These are phyloP conservation scores for Cosmia pyralina DNA, from an alignment of 2,888 invertebrate species.

Conservation along the genomic window DNA sequence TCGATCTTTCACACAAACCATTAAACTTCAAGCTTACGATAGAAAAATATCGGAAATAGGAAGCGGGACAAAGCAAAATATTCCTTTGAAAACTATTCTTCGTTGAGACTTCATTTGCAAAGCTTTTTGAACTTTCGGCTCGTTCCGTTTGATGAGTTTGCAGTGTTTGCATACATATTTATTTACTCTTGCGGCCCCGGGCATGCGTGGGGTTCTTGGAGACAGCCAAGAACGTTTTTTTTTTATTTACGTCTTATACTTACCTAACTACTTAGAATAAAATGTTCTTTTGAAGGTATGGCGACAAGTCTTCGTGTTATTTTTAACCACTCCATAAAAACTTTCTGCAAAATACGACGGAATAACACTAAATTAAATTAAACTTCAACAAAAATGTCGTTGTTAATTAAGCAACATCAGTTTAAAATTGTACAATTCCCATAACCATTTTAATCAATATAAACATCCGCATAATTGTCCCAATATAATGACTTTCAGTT, in stretches of 20 bases:
- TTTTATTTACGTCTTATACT: constrained; percentile 23
- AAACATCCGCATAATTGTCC: constrained; percentile 56
- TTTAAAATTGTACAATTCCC: constrained; percentile 30
- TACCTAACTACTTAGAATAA: neutral
- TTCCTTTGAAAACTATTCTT: constrained; percentile 81
- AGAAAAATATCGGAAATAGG: constrained; percentile 81
- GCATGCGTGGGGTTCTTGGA: constrained; percentile 16
- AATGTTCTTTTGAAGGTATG: neutral
- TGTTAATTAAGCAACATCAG: constrained; percentile 40
- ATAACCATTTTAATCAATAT: constrained; percentile 58
- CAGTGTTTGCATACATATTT: constrained; percentile 66
- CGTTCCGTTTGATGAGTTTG: constrained; percentile 67
- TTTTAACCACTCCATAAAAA: neutral
- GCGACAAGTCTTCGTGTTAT: neutral
- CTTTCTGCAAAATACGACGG: neutral
- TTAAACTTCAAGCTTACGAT: constrained; percentile 83
- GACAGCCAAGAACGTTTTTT: neutral
- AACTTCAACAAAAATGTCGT: constrained; percentile 11
- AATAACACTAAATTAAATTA: neutral
- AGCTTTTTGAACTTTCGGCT: constrained; percentile 70
- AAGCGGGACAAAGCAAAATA: constrained; percentile 81
- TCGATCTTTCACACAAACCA: constrained; percentile 81
- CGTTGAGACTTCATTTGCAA: constrained; percentile 76
- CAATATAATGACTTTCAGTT: constrained; percentile 63
- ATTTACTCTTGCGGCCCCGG: constrained; percentile 55